Percentiles rank a stretch among this genome's conserved stretches.
phyloP scores from a whole-genome alignment of 92 coral and sea anemone genomes.

The Isaurus tuberculatus region DNA sequence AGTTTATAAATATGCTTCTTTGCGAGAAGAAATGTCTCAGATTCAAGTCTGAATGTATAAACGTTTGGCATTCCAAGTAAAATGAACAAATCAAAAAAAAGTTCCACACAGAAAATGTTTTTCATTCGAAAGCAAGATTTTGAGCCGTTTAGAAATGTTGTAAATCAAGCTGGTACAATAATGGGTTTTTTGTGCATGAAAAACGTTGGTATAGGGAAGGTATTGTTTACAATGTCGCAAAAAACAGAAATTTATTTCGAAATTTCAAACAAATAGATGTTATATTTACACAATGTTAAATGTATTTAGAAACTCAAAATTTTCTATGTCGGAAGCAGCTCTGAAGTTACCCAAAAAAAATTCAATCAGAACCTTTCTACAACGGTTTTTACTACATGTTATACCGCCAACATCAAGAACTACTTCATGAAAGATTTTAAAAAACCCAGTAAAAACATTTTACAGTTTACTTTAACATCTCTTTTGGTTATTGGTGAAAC shows the following conservation, averaged over 20 bases:
- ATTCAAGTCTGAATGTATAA: no score
- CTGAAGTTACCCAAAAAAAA: not conserved
- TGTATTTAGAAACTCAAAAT: not conserved
- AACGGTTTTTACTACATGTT: not conserved
- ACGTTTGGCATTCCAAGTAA: no score
- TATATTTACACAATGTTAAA: slow-evolving; percentile 7
- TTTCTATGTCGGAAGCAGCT: not conserved
- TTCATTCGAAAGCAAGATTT: no score
- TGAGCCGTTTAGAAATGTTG: no score
- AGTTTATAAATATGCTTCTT: no score
- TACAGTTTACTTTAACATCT: not conserved
- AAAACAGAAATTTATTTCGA: not conserved
- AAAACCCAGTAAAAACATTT: not conserved
- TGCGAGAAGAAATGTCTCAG: no score
- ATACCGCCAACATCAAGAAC: not conserved
- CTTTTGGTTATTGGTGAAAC: not conserved
- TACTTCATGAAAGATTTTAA: not conserved
- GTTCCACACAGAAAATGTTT: no score
- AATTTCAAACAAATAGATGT: slow-evolving; percentile 9
- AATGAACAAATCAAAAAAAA: no score
- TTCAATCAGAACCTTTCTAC: not conserved
- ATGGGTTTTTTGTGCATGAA: not conserved
- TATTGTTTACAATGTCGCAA: not conserved
- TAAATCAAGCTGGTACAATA: not conserved
- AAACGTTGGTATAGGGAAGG: not conserved